These are phyloP conservation scores for Baryphthengus martii DNA, from an alignment of 2,113 vertebrate species.

Conservation along the genomic window DNA sequence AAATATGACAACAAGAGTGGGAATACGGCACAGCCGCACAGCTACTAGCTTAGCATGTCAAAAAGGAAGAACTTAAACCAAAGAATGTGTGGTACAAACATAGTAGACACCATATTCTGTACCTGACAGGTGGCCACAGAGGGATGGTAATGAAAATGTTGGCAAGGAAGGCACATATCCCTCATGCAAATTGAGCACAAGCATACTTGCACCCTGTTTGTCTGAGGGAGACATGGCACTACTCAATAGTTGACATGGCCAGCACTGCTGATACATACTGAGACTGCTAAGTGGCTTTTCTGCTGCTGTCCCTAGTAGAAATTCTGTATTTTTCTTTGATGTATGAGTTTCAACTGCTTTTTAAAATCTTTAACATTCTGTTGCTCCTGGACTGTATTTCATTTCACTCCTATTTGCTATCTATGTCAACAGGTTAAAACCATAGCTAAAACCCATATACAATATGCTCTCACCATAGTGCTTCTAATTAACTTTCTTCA, in stretches of 20 bases:
- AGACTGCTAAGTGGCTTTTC: not conserved
- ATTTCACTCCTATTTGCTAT: not conserved
- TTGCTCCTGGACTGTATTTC: not conserved
- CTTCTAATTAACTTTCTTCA: slow-evolving; percentile 12
- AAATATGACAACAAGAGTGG: not conserved
- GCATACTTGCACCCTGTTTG: not conserved
- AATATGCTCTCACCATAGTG: not conserved
- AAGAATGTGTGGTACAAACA: not conserved
- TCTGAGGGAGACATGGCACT: not conserved
- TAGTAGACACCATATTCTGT: not conserved
- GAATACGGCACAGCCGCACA: not conserved
- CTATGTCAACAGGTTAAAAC: not conserved
- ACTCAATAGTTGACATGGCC: not conserved
- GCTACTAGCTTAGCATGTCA: not conserved
- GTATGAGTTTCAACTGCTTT: not conserved
- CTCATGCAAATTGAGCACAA: slow-evolving; percentile 28
- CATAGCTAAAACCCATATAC: not conserved
- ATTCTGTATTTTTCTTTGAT: not conserved
- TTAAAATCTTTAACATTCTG: not conserved
- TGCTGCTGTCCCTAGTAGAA: not conserved
- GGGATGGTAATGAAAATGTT: slow-evolving; percentile 14
- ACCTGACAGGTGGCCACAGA: slow-evolving; percentile 28
- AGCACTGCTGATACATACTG: not conserved
- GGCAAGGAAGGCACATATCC: slow-evolving; percentile 11
- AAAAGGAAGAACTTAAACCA: not conserved